Conservation (phyloP, 2,797 vertebrate species). For the Cuniculus paca region DNA sequence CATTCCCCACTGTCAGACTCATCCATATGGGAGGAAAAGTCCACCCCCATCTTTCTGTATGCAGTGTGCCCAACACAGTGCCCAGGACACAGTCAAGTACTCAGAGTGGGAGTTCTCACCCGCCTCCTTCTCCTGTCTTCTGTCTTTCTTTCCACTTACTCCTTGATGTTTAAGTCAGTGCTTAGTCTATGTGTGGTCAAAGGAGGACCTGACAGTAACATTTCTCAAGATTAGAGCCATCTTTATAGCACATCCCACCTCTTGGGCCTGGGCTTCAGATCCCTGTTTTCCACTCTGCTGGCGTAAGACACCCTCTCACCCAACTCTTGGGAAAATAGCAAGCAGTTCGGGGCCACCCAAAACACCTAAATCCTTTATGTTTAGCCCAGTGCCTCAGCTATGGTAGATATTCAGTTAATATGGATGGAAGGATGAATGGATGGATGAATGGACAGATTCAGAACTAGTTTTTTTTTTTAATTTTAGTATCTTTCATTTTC, state of each 20-base stretch:
- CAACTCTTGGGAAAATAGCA: not conserved
- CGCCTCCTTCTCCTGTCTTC: not conserved
- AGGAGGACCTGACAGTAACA: not conserved
- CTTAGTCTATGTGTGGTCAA: not conserved
- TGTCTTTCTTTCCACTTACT: not conserved
- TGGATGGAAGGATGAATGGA: not conserved
- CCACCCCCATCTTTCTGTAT: not conserved
- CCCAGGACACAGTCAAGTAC: not conserved
- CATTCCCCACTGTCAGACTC: not conserved
- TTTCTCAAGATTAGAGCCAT: not conserved
- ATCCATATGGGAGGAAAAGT: not conserved
- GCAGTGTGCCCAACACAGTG: not conserved
- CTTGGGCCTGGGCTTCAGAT: not conserved
- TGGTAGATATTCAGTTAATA: conserved; percentile 6
- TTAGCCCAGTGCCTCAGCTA: not conserved
- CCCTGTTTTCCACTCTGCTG: not conserved
- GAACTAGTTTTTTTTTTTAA: conserved; percentile 1
- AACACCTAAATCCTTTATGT: not conserved
- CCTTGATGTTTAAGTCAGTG: not conserved
- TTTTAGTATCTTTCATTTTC: not conserved
- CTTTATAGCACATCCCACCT: not conserved
- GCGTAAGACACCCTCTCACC: not conserved
- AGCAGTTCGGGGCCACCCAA: not conserved
- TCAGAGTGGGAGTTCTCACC: not conserved
- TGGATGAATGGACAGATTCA: not conserved